Evolutionary conservation across 2,797 vertebrate genomes (phyloP).

Genomic region (Crocodylus rhombifer): DNA sequence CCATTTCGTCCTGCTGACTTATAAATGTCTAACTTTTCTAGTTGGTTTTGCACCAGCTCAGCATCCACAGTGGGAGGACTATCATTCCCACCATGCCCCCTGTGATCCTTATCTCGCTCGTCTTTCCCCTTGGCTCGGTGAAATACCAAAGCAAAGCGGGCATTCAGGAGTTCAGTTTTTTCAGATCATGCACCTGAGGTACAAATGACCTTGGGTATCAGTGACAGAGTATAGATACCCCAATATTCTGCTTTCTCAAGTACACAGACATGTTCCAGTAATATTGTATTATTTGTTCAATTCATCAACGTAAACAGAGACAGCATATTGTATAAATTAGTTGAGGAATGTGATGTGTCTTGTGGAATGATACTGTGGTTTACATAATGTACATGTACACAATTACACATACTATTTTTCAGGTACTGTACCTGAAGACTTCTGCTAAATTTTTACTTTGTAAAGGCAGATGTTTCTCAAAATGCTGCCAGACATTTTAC

Average conservation of each 20-base stretch:
- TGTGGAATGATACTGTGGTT: background rate
- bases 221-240: background rate
- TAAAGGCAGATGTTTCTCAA: background rate
- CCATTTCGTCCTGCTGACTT: too few relatives aligned
- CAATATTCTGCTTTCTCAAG: background rate
- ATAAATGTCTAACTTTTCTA: too few relatives aligned
- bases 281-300: background rate
- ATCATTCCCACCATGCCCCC: too few relatives aligned
- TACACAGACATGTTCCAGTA: background rate
- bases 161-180: too few relatives aligned
- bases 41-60: too few relatives aligned
- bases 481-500: background rate
- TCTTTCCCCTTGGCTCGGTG: too few relatives aligned
- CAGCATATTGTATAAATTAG: background rate
- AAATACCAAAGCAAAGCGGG: too few relatives aligned
- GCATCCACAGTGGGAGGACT: too few relatives aligned
- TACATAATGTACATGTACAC: background rate
- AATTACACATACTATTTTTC: background rate
- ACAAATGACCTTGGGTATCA: background rate
- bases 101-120: too few relatives aligned
- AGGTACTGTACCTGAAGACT: background rate
- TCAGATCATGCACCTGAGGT: background rate
- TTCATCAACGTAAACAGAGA: background rate
- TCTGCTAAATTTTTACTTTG: background rate
- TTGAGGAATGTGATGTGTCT: background rate